A percentile compares a stretch with the other conserved stretches of the same genome.
These are phyloP conservation scores for Conchocele bisecta DNA, from an alignment of 2,888 invertebrate species.

Conservation along the genomic window DNA sequence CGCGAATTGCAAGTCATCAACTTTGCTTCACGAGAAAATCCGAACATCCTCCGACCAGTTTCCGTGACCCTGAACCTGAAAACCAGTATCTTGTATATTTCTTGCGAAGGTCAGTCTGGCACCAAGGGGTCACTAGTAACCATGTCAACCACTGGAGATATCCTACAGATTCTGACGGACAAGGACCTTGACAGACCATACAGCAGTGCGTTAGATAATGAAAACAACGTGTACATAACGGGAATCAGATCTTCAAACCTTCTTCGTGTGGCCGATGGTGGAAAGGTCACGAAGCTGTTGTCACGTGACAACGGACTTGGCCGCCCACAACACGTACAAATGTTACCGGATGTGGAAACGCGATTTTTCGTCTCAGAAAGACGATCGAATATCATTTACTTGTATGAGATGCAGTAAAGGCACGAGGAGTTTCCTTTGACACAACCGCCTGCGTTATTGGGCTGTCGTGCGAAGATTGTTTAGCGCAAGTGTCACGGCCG, in stretches of 20 bases:
- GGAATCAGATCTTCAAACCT: constrained; percentile 53
- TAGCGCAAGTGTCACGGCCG: no score
- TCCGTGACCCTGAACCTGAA: constrained; percentile 31
- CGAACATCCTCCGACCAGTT: constrained; percentile 52
- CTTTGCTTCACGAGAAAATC: constrained; percentile 52
- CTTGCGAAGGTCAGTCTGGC: constrained; percentile 55
- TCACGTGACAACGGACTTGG: constrained; percentile 47
- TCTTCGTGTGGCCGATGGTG: constrained; percentile 40
- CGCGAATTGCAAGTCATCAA: constrained; percentile 48
- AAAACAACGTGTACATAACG: constrained; percentile 45
- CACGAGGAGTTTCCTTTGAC: no score
- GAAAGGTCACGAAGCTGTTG: constrained; percentile 33
- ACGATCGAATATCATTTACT: constrained; percentile 38
- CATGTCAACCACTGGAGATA: constrained; percentile 49
- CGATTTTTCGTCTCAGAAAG: constrained; percentile 44
- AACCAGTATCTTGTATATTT: constrained; percentile 41
- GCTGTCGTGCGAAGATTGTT: no score
- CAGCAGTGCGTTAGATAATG: constrained; percentile 44
- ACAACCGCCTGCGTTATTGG: no score
- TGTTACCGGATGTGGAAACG: constrained; percentile 25
- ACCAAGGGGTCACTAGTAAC: constrained; percentile 52
- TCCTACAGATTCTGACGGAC: constrained; percentile 39
- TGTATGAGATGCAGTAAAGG: constrained; percentile 37
- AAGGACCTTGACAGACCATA: constrained; percentile 55
- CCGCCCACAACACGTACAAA: constrained; percentile 55